Evolutionary conservation across 2,113 vertebrate species (phyloP).

Genomic region (Tetraodon nigroviridis): DNA sequence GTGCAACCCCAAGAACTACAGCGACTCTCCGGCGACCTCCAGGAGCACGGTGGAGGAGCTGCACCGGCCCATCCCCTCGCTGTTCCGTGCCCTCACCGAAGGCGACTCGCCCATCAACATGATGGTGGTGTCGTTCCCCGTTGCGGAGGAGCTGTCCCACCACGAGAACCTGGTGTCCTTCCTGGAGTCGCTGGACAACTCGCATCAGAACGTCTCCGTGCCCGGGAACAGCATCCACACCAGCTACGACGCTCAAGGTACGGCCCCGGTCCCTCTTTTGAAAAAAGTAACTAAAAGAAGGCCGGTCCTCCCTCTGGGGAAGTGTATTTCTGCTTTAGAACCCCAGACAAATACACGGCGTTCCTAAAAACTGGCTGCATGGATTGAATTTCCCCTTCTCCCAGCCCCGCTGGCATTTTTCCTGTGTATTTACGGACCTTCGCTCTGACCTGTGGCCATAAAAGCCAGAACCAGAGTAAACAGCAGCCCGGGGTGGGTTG

Average conservation of each 20-base stretch:
- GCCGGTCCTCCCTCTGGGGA: too few species aligned
- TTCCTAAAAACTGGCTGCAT: neutral
- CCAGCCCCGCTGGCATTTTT: conserved; percentile 14
- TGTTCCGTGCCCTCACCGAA: conserved; percentile 95
- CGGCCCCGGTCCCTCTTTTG: neutral
- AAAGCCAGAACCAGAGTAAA: conserved; percentile 6
- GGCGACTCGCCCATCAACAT: conserved; percentile 89
- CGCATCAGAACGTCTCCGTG: conserved; percentile 88
- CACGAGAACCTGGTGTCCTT: conserved; percentile 95
- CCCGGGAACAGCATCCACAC: conserved; percentile 88
- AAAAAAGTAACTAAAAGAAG: neutral
- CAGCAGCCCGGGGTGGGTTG: neutral
- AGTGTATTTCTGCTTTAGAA: neutral
- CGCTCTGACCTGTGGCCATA: conserved; percentile 12
- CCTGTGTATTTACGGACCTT: conserved; percentile 7
- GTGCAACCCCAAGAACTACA: conserved; percentile 98
- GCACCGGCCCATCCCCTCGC: conserved; percentile 92
- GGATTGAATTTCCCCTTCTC: neutral
- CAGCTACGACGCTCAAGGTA: conserved; percentile 89
- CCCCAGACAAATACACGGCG: too few species aligned
- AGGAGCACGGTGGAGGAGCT: conserved; percentile 98
- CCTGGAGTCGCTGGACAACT: conserved; percentile 87
- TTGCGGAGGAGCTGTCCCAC: conserved; percentile 91
- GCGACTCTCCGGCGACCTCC: conserved; percentile 93
- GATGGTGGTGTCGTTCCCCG: conserved; percentile 97